Evolutionary conservation across 2,888 invertebrate genomes (phyloP).

Genomic region (Sthenelais limicola): DNA sequence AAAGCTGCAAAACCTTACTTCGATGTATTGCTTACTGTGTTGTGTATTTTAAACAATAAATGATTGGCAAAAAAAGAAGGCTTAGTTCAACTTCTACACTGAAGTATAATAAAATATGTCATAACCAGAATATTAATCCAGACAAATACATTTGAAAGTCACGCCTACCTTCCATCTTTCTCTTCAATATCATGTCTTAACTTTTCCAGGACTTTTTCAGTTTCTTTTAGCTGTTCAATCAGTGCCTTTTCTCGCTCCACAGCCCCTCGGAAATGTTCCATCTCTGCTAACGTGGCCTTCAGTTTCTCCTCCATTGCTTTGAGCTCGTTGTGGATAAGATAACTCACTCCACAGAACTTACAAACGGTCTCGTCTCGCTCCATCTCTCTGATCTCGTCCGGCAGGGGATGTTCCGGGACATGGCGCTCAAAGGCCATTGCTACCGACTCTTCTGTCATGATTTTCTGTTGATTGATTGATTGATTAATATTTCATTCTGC

Average conservation of each 20-base stretch:
- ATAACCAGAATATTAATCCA: too few relatives aligned
- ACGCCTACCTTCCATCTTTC: slow-evolving; percentile 59
- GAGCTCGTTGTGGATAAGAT: slow-evolving; percentile 72
- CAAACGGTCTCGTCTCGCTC: slow-evolving; percentile 69
- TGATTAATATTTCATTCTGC: too few relatives aligned
- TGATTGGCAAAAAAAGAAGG: too few relatives aligned
- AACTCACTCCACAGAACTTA: slow-evolving; percentile 72
- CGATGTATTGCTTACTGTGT: too few relatives aligned
- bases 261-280: slow-evolving; percentile 43
- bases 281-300: slow-evolving; percentile 40
- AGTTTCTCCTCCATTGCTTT: slow-evolving; percentile 70
- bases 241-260: slow-evolving; percentile 47
- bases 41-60: too few relatives aligned
- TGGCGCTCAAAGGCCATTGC: slow-evolving; percentile 43
- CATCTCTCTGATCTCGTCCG: slow-evolving; percentile 69
- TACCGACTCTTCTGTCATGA: slow-evolving; percentile 1
- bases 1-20: too few relatives aligned
- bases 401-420: slow-evolving; percentile 67
- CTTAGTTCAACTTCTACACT: too few relatives aligned
- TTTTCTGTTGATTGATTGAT: slow-evolving; percentile 9
- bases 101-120: too few relatives aligned
- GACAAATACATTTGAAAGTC: not conserved
- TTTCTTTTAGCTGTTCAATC: slow-evolving; percentile 51
- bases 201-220: slow-evolving; percentile 54
- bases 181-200: slow-evolving; percentile 55